phyloP scores from a whole-genome alignment of 2,888 invertebrate species.

The Branchipolynoe longqiensis region DNA sequence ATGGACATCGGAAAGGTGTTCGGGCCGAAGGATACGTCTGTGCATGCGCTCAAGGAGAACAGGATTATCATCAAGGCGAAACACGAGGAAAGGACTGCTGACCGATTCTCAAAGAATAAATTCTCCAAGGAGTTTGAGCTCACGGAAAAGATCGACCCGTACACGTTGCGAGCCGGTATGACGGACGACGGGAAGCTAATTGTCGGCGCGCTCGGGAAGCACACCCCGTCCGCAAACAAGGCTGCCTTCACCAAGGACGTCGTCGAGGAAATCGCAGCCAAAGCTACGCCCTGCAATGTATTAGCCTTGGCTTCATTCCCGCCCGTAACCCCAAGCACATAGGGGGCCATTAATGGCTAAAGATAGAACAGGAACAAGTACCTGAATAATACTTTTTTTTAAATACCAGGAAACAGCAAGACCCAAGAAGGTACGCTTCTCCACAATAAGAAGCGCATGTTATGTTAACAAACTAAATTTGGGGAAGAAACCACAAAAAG shows the following conservation, averaged over 20 bases:
- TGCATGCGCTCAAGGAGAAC: slow-evolving; percentile 69
- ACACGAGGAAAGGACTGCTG: slow-evolving; percentile 69
- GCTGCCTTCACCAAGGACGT: slow-evolving; percentile 63
- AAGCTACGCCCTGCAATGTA: slow-evolving; percentile 68
- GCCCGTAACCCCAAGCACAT: slow-evolving; percentile 62
- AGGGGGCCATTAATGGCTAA: not conserved
- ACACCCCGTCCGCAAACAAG: slow-evolving; percentile 60
- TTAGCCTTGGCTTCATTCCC: slow-evolving; percentile 70
- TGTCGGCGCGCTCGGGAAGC: slow-evolving; percentile 69
- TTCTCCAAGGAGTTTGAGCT: slow-evolving; percentile 69
- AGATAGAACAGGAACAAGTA: not conserved
- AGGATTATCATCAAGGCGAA: slow-evolving; percentile 69
- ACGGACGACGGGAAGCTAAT: slow-evolving; percentile 66
- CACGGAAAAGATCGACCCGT: slow-evolving; percentile 68
- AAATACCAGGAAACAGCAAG: not conserved
- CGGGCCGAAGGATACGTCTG: slow-evolving; percentile 67
- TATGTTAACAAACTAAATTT: too few species aligned
- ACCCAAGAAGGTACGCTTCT: not conserved
- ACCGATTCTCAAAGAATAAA: slow-evolving; percentile 68
- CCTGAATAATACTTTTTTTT: not conserved
- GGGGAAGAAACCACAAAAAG: too few species aligned
- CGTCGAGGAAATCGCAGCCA: slow-evolving; percentile 62
- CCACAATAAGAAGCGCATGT: not conserved
- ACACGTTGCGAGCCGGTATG: slow-evolving; percentile 67
- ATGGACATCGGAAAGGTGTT: slow-evolving; percentile 65